Conservation (phyloP, 2,888 invertebrate genomes). For the Tortrix viridana region DNA sequence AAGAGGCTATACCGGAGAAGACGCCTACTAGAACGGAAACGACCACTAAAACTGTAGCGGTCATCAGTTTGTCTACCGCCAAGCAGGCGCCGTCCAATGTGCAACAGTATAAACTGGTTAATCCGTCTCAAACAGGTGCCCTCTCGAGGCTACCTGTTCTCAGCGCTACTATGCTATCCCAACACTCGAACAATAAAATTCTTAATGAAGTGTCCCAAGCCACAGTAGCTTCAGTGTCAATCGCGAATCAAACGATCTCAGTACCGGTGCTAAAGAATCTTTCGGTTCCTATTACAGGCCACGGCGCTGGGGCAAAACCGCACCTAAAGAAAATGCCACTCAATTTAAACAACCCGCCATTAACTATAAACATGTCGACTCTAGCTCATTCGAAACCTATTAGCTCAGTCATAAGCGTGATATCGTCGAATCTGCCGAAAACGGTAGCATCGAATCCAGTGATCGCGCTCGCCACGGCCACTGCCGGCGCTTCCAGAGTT, state of each 20-base stretch:
- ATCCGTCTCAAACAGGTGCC: slow-evolving; percentile 57
- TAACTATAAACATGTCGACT: slow-evolving; percentile 68
- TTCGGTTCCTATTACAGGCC: slow-evolving; percentile 66
- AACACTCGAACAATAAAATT: slow-evolving; percentile 75
- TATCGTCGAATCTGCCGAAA: slow-evolving; percentile 74
- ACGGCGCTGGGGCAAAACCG: slow-evolving; percentile 54
- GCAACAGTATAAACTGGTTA: slow-evolving; percentile 77
- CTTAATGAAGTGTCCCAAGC: slow-evolving; percentile 84
- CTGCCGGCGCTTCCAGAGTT: slow-evolving; percentile 61
- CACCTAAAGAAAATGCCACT: slow-evolving; percentile 70
- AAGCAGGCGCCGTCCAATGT: slow-evolving; percentile 68
- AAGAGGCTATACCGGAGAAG: slow-evolving; percentile 61
- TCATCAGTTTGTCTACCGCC: slow-evolving; percentile 76
- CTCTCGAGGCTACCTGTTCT: slow-evolving; percentile 71
- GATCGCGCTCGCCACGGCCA: slow-evolving; percentile 69
- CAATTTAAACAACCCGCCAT: slow-evolving; percentile 65
- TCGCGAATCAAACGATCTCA: slow-evolving; percentile 80
- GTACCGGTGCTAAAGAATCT: slow-evolving; percentile 77
- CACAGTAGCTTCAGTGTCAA: slow-evolving; percentile 82
- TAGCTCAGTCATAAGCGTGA: slow-evolving; percentile 78
- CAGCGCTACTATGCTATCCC: slow-evolving; percentile 65
- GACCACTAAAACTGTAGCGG: slow-evolving; percentile 81
- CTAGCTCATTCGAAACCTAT: slow-evolving; percentile 69
- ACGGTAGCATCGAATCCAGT: slow-evolving; percentile 68
- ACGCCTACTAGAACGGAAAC: slow-evolving; percentile 80